These are phyloP conservation scores for Neuroscelio doddi DNA, from an alignment of 2,888 invertebrate species.

Conservation along the genomic window DNA sequence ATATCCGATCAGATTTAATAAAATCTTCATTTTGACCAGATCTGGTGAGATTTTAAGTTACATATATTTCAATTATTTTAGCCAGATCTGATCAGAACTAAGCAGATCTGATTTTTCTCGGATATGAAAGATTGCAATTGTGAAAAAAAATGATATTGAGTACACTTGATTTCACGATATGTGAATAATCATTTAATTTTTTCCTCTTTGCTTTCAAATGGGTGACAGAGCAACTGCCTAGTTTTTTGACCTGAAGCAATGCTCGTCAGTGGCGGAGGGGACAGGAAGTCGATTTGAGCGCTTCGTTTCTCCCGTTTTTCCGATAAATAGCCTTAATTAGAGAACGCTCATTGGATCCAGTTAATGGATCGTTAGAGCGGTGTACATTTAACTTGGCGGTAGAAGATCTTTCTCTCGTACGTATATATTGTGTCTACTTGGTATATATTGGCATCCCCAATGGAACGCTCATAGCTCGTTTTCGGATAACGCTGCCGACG, in stretches of 20 bases:
- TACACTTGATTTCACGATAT: constrained; percentile 30
- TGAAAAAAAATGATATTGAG: too few relatives aligned
- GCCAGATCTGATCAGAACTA: too few relatives aligned
- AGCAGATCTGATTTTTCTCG: too few relatives aligned
- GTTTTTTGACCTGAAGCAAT: constrained; percentile 51
- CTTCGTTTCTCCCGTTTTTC: constrained; percentile 53
- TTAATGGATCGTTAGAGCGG: constrained; percentile 65
- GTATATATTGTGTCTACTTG: constrained; percentile 9
- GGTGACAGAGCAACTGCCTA: constrained; percentile 54
- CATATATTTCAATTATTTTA: too few relatives aligned
- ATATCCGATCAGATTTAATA: too few relatives aligned
- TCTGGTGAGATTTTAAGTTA: too few relatives aligned
- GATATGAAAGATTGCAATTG: too few relatives aligned
- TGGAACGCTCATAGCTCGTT: constrained; percentile 43
- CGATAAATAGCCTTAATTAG: constrained; percentile 69
- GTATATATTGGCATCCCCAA: constrained; percentile 25
- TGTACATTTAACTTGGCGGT: constrained; percentile 55
- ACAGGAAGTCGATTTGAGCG: constrained; percentile 32
- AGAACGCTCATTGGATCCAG: constrained; percentile 62
- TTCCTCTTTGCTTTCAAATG: constrained; percentile 46
- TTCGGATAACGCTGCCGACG: constrained; percentile 44
- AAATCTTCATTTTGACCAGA: too few relatives aligned
- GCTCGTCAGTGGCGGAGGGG: constrained; percentile 45
- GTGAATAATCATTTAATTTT: constrained; percentile 49
- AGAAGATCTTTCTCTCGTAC: constrained; percentile 37